Percentiles rank a stretch among this genome's conserved stretches.
Conservation (phyloP, 1,140 invertebrate genomes). For the Drosophila melanica region DNA sequence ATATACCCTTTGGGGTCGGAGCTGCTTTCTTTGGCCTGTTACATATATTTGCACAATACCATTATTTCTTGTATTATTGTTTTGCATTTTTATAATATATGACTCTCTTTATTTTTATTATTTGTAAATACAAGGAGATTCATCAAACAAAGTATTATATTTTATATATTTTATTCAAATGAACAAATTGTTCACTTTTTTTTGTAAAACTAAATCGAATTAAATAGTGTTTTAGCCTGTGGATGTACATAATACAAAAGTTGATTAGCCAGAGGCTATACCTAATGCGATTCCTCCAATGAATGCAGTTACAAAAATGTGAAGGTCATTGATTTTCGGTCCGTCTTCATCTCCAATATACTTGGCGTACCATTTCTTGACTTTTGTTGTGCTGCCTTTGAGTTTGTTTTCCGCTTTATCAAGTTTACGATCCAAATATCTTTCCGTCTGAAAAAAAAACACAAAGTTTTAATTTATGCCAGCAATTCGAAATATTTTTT, state of each 20-base stretch:
- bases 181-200: no score
- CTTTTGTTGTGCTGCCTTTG: conserved; percentile 88
- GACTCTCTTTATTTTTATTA: no score
- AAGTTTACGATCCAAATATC: conserved; percentile 90
- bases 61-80: no score
- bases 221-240: not conserved
- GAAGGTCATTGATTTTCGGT: conserved; percentile 88
- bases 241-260: conserved; percentile 15
- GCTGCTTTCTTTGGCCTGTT: no score
- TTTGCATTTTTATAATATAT: no score
- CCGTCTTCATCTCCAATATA: conserved; percentile 87
- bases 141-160: no score
- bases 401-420: conserved; percentile 90
- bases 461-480: not conserved
- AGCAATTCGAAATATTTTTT: no score
- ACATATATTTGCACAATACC: no score
- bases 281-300: conserved; percentile 89
- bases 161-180: no score
- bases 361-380: conserved; percentile 89
- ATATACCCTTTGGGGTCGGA: no score
- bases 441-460: conserved; percentile 86
- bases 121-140: no score
- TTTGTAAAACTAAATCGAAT: no score
- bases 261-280: conserved; percentile 79
- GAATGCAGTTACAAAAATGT: conserved; percentile 90